Evolutionary conservation across 2,888 invertebrate genomes (phyloP), one percentile per base, ranked within the genome.

Genomic region (Drosophila percnosoma): DNA sequence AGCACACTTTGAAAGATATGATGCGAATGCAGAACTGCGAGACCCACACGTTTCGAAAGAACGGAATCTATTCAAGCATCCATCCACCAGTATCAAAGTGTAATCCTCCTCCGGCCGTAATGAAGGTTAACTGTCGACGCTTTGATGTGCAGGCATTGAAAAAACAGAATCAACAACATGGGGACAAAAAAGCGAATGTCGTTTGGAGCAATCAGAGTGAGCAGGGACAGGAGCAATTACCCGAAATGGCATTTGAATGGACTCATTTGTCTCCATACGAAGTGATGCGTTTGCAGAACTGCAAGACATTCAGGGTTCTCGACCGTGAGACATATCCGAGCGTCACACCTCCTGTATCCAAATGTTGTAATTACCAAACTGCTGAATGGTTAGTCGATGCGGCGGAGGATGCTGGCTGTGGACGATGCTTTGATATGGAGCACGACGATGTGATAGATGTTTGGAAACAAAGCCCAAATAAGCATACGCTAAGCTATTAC

Each of bases 401-500:
- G 0, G 29, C 63, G 10, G 69, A 77, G n/a, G 27, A 42, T 1
- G 53, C 10, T 7, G 68, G 72, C 13, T 73, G 74, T 21, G 51
- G 52, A 0, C 64, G 59, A 0, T 52, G 29, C 4, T 62, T 73
- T 5, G 68, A 81, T 15, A 65, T 51, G 60, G 58, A 45, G 8
- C 13, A 53, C 7, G 75, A 87, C 24, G 83, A 89, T 10, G 63
- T 80, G 2, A 8, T 85, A 0, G 60, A 78, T 3, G 58, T 83
- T 3, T 85, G 89, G 89, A 60, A 68, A 7, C 34, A 42, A 2
- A 74, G 57, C 27, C 72, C 73, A 0, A 8, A 66, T 11, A 85
- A 84, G 33, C 24, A 58, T 0, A 45, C 60, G 0, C 60, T 85
- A 3, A 11, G 67, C 6, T 87, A 52, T 21, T 89, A 85, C 29